phyloP scores from a whole-genome alignment of 2,113 vertebrate species.

The Polypterus bichir region DNA sequence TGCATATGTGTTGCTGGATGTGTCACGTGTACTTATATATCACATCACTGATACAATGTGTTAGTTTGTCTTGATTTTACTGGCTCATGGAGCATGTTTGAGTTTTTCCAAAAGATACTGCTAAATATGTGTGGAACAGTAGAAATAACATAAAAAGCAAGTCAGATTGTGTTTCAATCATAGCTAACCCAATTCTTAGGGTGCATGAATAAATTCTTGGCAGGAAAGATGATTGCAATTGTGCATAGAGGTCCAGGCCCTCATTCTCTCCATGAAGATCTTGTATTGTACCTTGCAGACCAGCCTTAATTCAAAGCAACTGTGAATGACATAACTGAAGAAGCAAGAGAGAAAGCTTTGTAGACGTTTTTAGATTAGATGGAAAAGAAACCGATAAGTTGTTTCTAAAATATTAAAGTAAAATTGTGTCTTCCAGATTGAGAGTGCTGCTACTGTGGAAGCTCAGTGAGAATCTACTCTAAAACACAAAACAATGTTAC shows the following conservation, averaged over 20 bases:
- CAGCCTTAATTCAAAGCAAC: slow-evolving; percentile 12
- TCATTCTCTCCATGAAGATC: slow-evolving; percentile 9
- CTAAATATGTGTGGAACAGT: background rate
- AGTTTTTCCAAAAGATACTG: background rate
- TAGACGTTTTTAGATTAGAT: slow-evolving; percentile 1
- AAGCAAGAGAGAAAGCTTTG: slow-evolving; percentile 15
- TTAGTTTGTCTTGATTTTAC: too few relatives aligned
- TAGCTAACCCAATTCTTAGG: slow-evolving; percentile 9
- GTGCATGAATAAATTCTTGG: slow-evolving; percentile 17
- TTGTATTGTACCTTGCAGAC: slow-evolving; percentile 13
- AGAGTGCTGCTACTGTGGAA: slow-evolving; percentile 13
- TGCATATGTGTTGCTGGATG: background rate
- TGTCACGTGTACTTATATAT: background rate
- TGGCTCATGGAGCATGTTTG: background rate
- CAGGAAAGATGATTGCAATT: slow-evolving; percentile 22
- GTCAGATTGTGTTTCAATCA: slow-evolving; percentile 9
- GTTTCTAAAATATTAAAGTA: background rate
- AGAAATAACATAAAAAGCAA: slow-evolving; percentile 7
- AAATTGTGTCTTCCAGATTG: slow-evolving; percentile 18
- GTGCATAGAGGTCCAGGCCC: slow-evolving; percentile 18
- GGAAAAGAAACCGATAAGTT: background rate
- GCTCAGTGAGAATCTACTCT: slow-evolving; percentile 9
- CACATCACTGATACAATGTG: too few relatives aligned
- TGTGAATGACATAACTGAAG: slow-evolving; percentile 13
- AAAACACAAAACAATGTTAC: slow-evolving; percentile 18